Evolutionary conservation across 2,888 invertebrate genomes (phyloP), one percentile per base, ranked within the genome.

Genomic region (Platerodrilus igneus): DNA sequence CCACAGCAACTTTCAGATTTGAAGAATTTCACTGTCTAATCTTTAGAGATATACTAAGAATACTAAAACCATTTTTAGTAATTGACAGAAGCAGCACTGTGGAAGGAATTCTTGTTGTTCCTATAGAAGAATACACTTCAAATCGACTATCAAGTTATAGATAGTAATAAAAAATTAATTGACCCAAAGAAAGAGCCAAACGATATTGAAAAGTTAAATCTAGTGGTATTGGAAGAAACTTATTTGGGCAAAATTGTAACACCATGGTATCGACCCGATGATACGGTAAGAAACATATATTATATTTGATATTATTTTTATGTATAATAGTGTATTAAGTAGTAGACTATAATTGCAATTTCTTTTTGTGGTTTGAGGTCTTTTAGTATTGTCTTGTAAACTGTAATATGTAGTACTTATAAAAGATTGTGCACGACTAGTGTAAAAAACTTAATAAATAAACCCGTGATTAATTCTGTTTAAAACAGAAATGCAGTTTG

Each of bases 161-260:
- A 56, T 1, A 57, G 64, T 0, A 68, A 79, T 48, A 68, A 68
- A 17, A 55, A 38, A 9, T 41, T 65, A 2, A 60, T 81, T 17
- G 64, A 65, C 4, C 64, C 68, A 2, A 53, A 71, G 0, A 52
- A 55, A 0, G 59, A 64, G 10, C 72, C 75, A 0, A 62, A 70
- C 0, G 59, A 68, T 25, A 68, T 71, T 38, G 76, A 80, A 50
- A 70, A 76, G 27, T 58, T 62, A 15, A 59, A 64, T 1, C 62
- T 79, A 29, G 45, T 59, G 0, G 79, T 86, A 6, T 69, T 69
- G 0, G 64, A 71, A 6, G 75, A 79, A 20, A 74, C 74, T 11
- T 91, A 84, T 62, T 69, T 79, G 16, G 73, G 84, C 51, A 76
- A 78, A 25, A 80, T 97, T 0, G 85, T 97, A 1, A 79, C 82